Evolutionary conservation across 2,113 vertebrate genomes (phyloP).

Genomic region (Thalassoma bifasciatum): DNA sequence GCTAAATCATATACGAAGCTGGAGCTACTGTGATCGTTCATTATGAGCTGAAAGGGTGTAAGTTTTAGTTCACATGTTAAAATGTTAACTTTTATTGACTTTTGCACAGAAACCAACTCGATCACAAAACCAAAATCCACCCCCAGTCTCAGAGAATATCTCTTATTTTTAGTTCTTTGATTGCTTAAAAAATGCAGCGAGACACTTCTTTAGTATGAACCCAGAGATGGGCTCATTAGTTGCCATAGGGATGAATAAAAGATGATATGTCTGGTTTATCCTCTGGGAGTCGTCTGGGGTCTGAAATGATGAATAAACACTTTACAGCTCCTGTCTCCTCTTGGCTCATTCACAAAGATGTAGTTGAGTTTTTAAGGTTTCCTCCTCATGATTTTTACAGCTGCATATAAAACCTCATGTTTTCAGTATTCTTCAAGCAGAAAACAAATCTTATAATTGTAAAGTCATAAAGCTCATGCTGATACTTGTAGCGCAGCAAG

Average conservation of each 20-base stretch:
- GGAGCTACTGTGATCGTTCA: neutral
- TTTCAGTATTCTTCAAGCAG: neutral
- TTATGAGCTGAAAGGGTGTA: neutral
- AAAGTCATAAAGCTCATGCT: neutral
- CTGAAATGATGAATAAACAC: conserved; percentile 64
- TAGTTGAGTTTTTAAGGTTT: conserved; percentile 25
- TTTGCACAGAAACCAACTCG: neutral
- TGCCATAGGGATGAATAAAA: conserved; percentile 71
- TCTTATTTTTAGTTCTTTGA: conserved; percentile 38
- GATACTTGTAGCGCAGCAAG: conserved; percentile 20
- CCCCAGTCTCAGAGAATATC: neutral
- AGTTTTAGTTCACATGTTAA: conserved; percentile 7
- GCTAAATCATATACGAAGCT: conserved; percentile 22
- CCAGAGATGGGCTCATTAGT: conserved; percentile 71
- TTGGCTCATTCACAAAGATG: conserved; percentile 1
- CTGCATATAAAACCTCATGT: conserved; percentile 6
- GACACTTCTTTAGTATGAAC: conserved; percentile 36
- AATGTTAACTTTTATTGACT: conserved; percentile 7
- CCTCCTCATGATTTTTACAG: neutral
- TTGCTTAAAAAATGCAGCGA: conserved; percentile 26
- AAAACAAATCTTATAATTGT: neutral
- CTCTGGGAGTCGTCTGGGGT: conserved; percentile 55
- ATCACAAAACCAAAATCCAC: conserved; percentile 1
- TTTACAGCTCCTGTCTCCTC: conserved; percentile 15
- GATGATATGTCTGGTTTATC: conserved; percentile 64